Base-by-base conservation (phyloP, 2,797 vertebrate species). In the Oryzias dopingdopingensis region DNA sequence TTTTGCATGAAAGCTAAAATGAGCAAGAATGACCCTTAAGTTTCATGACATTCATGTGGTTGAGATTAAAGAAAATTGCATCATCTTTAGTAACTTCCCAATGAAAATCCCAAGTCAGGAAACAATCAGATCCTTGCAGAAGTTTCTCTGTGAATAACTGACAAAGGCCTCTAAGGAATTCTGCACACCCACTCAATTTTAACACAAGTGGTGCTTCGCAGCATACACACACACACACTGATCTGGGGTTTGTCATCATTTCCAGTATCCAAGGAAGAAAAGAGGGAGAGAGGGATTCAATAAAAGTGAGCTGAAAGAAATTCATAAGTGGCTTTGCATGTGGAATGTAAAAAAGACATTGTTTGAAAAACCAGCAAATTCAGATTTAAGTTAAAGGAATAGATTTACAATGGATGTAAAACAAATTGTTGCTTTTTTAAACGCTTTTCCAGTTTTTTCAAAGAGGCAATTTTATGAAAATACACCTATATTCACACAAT, bases 111-210 rank as follows among this genome's bases (percentile, higher is more conserved):
- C 58, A 57, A 65, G 65, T 23, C 58, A 46, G 45, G 53, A 22
- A 74, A 62, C 60, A 66, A 65, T 65, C 37, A 46, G 54, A 66
- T 62, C 68, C 59, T 51, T 80, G 61, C 71, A 64, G 63, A 58
- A 13, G 73, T 69, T 42, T 61, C 61, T 72, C 56, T 44, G 59
- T 78, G 64, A 78, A 70, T 75, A 29, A 52, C 65, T 66, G 54
- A 85, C 74, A 82, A 80, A 80, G 58, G 62, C 69, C 65, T 74
- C 74, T 61, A 52, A 68, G 59, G 53, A 63, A 53, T 55, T 57
- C 65, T 59, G 57, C 42, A 64, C 64, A 77, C 66, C 49, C 49
- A 49, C 63, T 78, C 70, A 57, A 69, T 74, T 63, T 70, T 77
- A 65, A 76, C 77, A 80, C 73, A 81, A 77, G 59, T 51, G 29